phyloP scores from a whole-genome alignment of 2,113 vertebrate genomes.

The Cyanocitta stelleri region DNA sequence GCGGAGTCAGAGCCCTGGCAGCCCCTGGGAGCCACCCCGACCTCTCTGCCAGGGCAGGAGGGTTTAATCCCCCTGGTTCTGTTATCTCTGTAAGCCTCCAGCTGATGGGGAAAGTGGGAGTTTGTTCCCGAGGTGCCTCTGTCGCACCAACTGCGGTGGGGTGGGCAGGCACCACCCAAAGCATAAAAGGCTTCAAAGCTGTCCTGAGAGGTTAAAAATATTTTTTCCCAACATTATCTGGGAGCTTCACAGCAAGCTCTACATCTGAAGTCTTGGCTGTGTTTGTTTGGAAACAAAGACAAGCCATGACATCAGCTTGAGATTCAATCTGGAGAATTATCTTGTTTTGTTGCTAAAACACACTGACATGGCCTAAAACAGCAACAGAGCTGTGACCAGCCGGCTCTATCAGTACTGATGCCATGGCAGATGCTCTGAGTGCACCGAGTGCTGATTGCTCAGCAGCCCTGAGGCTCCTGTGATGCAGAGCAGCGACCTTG shows the following conservation, averaged over 20 bases:
- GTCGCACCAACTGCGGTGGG: fast-evolving
- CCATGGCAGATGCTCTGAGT: fast-evolving
- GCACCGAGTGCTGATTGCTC: background rate
- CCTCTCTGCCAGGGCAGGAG: background rate
- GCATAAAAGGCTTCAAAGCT: background rate
- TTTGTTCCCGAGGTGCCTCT: background rate
- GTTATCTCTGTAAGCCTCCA: fast-evolving
- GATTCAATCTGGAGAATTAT: background rate
- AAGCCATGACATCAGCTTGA: fast-evolving
- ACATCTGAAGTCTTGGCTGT: background rate
- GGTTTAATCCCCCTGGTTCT: fast-evolving
- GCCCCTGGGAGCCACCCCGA: background rate
- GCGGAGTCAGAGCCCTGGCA: fast-evolving
- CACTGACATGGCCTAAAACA: fast-evolving
- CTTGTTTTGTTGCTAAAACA: background rate
- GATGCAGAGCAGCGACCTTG: background rate
- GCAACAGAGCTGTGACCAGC: fast-evolving
- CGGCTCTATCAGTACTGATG: fast-evolving
- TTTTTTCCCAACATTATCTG: background rate
- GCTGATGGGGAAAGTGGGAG: fast-evolving
- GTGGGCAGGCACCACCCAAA: background rate
- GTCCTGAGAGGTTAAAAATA: background rate
- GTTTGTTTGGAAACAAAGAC: background rate
- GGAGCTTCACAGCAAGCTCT: background rate
- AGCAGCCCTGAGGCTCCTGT: background rate